Base-by-base conservation (phyloP, 2,797 vertebrate genomes). In the Hyperoplus lanceolatus region DNA sequence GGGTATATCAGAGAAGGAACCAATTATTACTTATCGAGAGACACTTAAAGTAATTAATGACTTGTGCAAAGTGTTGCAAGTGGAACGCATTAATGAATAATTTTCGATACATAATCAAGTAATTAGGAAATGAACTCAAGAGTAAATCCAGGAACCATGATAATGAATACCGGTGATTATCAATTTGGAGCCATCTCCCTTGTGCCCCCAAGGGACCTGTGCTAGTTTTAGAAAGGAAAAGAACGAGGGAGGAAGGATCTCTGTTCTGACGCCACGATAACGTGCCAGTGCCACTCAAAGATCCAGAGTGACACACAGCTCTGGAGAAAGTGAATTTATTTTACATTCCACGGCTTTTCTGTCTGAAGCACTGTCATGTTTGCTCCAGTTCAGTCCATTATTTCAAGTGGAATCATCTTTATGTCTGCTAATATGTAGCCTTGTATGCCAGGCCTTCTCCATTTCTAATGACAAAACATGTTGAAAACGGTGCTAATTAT, bases 51-150 rank as follows among this genome's bases (percentile, higher is more conserved):
- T 95, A 95, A 95, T 95, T 95, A 95, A 95, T 93, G 94, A 93
- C 92, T 92, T 92, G 86, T 79, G 86, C 91, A 94, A 94, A 94
- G 91, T 92, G 89, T 94, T 93, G 92, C 92, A 87, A 92, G 90
- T 92, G 84, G 87, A 90, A 92, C 94, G 91, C 89, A 91, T 94
- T 95, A 95, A 95, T 95, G 93, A 95, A 94, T 94, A 93, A 95
- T 95, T 93, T 94, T 91, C 87, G 82, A 95, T 94, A 93, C 92
- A 92, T 94, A 95, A 95, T 95, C 93, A 93, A 94, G 94, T 95
- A 95, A 96, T 96, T 95, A 94, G 91, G 90, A 93, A 92, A 94
- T 94, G 90, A 95, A 93, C 92, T 94, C 92, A 88, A 93, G 94
- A 95, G 93, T 93, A 93, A 94, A 95, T 91, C 90, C 84, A 92